Evolutionary conservation across 1,140 invertebrate genomes (phyloP).

Genomic region (Drosophila pandora): DNA sequence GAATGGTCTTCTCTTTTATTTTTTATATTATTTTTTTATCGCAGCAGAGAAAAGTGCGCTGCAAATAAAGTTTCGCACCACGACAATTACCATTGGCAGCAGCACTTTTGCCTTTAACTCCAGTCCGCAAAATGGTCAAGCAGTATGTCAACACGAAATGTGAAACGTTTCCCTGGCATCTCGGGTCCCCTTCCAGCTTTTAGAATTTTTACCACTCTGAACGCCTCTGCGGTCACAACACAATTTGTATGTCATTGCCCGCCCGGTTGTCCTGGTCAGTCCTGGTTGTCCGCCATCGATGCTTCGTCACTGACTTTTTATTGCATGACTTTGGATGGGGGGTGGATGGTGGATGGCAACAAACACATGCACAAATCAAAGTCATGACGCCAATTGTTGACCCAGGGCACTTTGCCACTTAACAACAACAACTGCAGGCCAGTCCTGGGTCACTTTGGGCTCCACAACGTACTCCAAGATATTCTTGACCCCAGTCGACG

Average conservation of each 20-base stretch:
- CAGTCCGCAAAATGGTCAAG: slow-evolving; percentile 40
- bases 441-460: slow-evolving; percentile 1
- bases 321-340: slow-evolving; percentile 52
- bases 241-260: slow-evolving; percentile 73
- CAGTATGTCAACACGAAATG: slow-evolving; percentile 39
- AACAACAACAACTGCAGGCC: slow-evolving; percentile 34
- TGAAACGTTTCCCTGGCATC: slow-evolving; percentile 17
- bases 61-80: slow-evolving; percentile 59
- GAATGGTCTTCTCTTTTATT: slow-evolving; percentile 4
- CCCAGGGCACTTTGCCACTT: slow-evolving; percentile 63
- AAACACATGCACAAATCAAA: slow-evolving; percentile 72
- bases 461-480: slow-evolving; percentile 29
- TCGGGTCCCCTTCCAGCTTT: background rate
- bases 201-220: slow-evolving; percentile 8
- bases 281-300: slow-evolving; percentile 19
- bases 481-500: slow-evolving; percentile 42
- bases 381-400: slow-evolving; percentile 67
- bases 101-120: slow-evolving; percentile 41
- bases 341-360: slow-evolving; percentile 8
- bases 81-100: slow-evolving; percentile 58
- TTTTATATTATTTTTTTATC: slow-evolving; percentile 18
- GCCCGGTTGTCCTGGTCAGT: slow-evolving; percentile 14
- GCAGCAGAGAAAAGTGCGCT: slow-evolving; percentile 32
- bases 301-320: slow-evolving; percentile 56
- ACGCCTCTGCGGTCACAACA: slow-evolving; percentile 58